phyloP scores from a whole-genome alignment of 2,113 vertebrate genomes.

The Caloenas nicobarica region DNA sequence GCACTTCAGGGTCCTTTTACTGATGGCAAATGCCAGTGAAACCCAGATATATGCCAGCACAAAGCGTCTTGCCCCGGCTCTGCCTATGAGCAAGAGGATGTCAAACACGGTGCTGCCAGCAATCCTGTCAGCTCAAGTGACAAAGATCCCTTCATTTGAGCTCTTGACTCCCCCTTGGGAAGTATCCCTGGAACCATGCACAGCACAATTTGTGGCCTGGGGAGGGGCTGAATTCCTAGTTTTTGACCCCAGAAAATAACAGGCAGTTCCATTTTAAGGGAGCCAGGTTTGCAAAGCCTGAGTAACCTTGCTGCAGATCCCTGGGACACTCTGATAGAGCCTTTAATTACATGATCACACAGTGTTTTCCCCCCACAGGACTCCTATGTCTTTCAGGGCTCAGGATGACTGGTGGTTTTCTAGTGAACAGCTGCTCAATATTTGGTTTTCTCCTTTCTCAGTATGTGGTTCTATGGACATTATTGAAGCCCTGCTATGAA shows the following conservation, averaged over 20 bases:
- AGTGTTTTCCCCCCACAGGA: neutral
- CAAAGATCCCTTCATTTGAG: neutral
- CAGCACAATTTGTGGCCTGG: neutral
- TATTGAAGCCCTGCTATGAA: conserved; percentile 26
- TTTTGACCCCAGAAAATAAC: neutral
- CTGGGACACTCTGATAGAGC: neutral
- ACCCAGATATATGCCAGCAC: neutral
- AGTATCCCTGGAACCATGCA: neutral
- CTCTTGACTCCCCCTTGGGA: neutral
- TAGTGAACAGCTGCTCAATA: conserved; percentile 54
- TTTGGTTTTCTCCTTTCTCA: conserved; percentile 17
- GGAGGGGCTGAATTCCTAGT: neutral
- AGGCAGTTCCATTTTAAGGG: neutral
- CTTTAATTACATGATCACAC: neutral
- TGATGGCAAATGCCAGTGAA: neutral
- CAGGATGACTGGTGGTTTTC: conserved; percentile 1
- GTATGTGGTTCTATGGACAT: neutral
- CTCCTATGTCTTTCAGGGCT: neutral
- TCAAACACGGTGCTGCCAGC: neutral
- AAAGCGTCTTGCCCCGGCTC: neutral
- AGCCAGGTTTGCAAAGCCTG: neutral
- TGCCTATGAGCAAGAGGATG: accelerated
- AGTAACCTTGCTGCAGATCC: neutral
- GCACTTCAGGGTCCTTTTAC: neutral
- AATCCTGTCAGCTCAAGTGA: neutral